Evolutionary conservation across 1,140 invertebrate species (phyloP), one percentile per base, ranked within the genome.

Genomic region (Drosophila burlai): DNA sequence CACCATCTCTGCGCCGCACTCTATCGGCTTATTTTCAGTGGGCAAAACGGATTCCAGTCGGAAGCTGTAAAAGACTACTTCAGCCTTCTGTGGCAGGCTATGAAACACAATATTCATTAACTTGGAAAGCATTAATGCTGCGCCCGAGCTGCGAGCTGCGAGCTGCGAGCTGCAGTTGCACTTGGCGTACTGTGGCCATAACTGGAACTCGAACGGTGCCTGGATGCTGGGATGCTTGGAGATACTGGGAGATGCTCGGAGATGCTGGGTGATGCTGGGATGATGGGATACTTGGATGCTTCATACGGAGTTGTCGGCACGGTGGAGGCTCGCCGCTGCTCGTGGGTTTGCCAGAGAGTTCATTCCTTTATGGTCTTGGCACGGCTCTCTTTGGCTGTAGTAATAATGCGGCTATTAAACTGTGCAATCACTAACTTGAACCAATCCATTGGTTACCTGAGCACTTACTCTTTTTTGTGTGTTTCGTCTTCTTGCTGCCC

Each of bases 31-130:
- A 73, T 50, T 74, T 74, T 74, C 58, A 45, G 57, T 61, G 67
- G 34, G 36, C 47, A 83, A 83, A 90, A 90, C 85, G 73, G 85
- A 82, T 90, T 84, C 85, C 85, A 90, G 79, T 90, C 85, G 85
- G 85, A 90, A 90, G 85, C 85, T 82, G 81, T 84, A 82, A 90
- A 83, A 83, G 84, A 68, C 74, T 71, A 78, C 69, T 72, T 62
- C 58, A 55, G 83, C 58, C 82, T 84, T 85, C 82, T 81, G 81
- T 60, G 81, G 71, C 79, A 81, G 85, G 80, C 85, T 80, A 89
- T 89, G 85, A 83, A 90, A 90, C 85, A 90, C 81, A 84, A 89
- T 90, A 90, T 90, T 90, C 85, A 90, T 90, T 90, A 90, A 90
- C 85, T 89, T 90, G 81, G 79, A 80, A 80, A 73, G 76, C 76